Percentiles rank a stretch among this genome's conserved stretches.
These are phyloP conservation scores for Chionis minor DNA, from an alignment of 2,113 vertebrate genomes.

Conservation along the genomic window DNA sequence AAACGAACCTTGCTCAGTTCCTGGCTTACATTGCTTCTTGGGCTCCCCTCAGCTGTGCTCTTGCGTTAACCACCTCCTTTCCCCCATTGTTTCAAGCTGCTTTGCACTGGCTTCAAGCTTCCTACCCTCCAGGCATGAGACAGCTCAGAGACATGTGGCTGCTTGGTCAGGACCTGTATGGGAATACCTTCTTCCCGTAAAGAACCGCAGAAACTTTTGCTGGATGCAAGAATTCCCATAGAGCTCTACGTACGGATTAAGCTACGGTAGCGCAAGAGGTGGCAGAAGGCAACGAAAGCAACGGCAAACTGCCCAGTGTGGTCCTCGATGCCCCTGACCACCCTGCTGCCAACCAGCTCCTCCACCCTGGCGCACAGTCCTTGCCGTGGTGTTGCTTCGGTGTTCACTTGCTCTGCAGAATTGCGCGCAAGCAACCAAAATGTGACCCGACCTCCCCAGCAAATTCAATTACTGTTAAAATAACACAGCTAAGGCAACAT, in stretches of 20 bases:
- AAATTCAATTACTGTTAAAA: slow-evolving; percentile 27
- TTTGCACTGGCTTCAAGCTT: neutral
- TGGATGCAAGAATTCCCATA: neutral
- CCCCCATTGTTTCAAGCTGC: neutral
- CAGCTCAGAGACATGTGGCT: neutral
- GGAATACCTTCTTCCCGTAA: neutral
- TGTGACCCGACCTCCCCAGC: neutral
- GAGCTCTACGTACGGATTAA: neutral
- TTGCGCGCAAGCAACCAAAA: neutral
- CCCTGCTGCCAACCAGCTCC: neutral
- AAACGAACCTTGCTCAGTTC: neutral
- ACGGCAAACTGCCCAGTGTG: neutral
- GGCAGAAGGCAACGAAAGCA: neutral
- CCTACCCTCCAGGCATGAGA: neutral
- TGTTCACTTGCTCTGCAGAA: neutral
- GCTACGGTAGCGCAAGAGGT: neutral
- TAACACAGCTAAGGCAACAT: neutral
- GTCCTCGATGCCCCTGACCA: neutral
- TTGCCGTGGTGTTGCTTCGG: neutral
- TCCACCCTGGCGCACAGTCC: fast-evolving
- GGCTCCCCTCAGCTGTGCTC: neutral
- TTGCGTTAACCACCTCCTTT: neutral
- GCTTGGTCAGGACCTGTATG: neutral
- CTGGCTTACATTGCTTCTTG: neutral
- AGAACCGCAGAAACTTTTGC: neutral